Conservation (phyloP, 2,888 invertebrate species). For the Stictocephala bisonia region DNA sequence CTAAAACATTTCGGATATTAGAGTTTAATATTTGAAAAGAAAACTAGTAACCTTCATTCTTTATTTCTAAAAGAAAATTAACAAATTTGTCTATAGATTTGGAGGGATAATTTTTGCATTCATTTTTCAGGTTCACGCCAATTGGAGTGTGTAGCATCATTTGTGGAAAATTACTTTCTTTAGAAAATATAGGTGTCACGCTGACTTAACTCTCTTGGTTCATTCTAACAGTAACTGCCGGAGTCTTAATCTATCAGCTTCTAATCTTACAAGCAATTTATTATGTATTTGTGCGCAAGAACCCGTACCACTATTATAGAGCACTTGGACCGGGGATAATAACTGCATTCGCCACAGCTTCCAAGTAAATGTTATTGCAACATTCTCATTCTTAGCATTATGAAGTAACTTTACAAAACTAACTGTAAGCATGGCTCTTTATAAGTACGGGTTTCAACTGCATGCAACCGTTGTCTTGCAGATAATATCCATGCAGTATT, state of each 20-base stretch:
- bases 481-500: no score
- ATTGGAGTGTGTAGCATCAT: constrained; percentile 87
- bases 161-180: constrained; percentile 81
- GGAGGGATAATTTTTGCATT: background rate
- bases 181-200: constrained; percentile 72
- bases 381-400: background rate
- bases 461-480: no score
- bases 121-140: constrained; percentile 75
- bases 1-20: no score
- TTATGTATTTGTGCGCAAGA: constrained; percentile 80
- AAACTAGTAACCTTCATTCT: no score
- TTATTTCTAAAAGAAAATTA: no score
- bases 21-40: no score
- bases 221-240: constrained; percentile 83
- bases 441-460: no score
- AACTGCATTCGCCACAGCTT: constrained; percentile 90
- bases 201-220: constrained; percentile 70
- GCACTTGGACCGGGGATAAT: constrained; percentile 84
- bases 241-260: constrained; percentile 86
- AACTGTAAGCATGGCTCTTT: background rate
- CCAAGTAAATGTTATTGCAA: constrained; percentile 80
- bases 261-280: constrained; percentile 87
- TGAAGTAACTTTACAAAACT: background rate
- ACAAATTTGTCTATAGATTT: no score
- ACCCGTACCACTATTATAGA: constrained; percentile 89